These are phyloP conservation scores for Anas platyrhynchos DNA, from an alignment of 2,113 vertebrate genomes.

Conservation along the genomic window DNA sequence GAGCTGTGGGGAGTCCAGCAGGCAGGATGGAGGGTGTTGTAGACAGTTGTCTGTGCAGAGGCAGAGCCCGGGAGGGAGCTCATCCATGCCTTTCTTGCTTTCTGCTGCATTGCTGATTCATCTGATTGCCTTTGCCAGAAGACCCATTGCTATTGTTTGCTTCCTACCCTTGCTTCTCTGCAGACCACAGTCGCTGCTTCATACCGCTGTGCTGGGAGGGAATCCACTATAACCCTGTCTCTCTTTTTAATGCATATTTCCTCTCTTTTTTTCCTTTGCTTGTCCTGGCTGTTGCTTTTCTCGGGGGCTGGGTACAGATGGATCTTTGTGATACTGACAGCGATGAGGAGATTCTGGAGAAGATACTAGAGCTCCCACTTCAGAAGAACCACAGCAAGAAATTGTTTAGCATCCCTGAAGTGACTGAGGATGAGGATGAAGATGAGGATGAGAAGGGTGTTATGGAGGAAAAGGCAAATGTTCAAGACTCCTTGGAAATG, in stretches of 20 bases:
- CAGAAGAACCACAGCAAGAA: constrained; percentile 85
- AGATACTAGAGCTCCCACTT: constrained; percentile 87
- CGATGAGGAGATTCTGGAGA: constrained; percentile 92
- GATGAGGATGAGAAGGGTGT: constrained; percentile 73
- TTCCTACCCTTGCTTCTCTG: constrained; percentile 19
- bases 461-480: background rate
- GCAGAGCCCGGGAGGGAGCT: constrained; percentile 21
- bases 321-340: constrained; percentile 88
- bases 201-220: constrained; percentile 59
- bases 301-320: constrained; percentile 75
- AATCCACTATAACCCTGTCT: constrained; percentile 16
- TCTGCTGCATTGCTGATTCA: constrained; percentile 3
- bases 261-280: constrained; percentile 64
- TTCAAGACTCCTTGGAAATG: background rate
- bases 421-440: constrained; percentile 86
- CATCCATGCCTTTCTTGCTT: constrained; percentile 11
- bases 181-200: constrained; percentile 10
- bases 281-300: constrained; percentile 54
- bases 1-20: background rate
- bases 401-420: constrained; percentile 92
- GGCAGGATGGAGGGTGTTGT: background rate
- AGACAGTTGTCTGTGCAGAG: background rate
- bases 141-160: constrained; percentile 22
- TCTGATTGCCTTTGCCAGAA: constrained; percentile 16
- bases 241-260: constrained; percentile 56